Evolutionary conservation across 2,797 vertebrate genomes (phyloP), one percentile per base, ranked within the genome.

Genomic region (Semotilus atromaculatus): DNA sequence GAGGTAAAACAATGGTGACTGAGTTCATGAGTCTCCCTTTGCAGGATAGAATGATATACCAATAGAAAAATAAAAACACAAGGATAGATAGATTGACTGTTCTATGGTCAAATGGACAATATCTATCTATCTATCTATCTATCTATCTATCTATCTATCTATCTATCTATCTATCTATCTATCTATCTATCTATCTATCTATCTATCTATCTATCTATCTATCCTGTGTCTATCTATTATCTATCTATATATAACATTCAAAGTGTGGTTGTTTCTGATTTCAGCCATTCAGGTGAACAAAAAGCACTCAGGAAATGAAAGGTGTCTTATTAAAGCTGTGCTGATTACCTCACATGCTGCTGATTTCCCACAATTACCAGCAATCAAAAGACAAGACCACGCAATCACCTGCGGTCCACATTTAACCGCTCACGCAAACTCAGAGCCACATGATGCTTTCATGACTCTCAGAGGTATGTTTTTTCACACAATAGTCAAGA

Each of bases 351-450:
- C 74, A 85, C 83, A 87, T 68, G 72, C 84, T 86, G 84, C 85
- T 84, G 86, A 89, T 89, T 89, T 80, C 51, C 43, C 86, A 86
- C 73, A 89, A 87, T 89, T 89, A 86, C 62, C 78, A 68, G 79
- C 84, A 87, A 89, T 87, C 84, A 89, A 78, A 48, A 86, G 51
- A 72, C 58, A 43, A 87, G 68, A 45, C 51, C 62, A 64, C 13
- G 43, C 81, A 89, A 89, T 89, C 86, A 84, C 80, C 60, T 55
- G 75, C 6, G 3, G 66, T 48, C 75, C 83, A 51, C 75, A 68
- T 43, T 51, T 36, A 74, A 66, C 40, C 14, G 5, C 43, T 82
- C 55, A 36, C 80, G 55, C 72, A 68, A 76, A 77, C 60, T 67
- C 34, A 67, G 7, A 40, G 43, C 10, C 82, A 43, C 82, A 62